phyloP scores from a whole-genome alignment of 2,888 invertebrate species.

The Heliconius ethilla region DNA sequence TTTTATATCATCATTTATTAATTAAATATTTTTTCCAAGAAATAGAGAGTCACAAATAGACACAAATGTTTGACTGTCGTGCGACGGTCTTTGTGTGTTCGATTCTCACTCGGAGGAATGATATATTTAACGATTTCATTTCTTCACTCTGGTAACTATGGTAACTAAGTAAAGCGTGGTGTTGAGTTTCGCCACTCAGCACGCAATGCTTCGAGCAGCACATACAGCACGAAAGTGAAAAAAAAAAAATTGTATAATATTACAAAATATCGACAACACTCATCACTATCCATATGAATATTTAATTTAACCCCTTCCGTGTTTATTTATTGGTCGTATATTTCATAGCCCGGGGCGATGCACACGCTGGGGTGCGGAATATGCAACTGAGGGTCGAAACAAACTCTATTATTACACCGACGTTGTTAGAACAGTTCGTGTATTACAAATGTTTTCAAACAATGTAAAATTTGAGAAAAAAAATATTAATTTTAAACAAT shows the following conservation, averaged over 20 bases:
- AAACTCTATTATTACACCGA: constrained; percentile 23
- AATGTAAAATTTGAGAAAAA: background rate
- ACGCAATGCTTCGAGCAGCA: no score
- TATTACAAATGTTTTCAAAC: constrained; percentile 20
- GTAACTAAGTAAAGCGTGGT: no score
- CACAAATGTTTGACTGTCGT: no score
- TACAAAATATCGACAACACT: constrained; percentile 14
- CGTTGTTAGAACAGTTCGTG: constrained; percentile 9
- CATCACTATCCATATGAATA: constrained; percentile 74
- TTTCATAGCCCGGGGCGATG: constrained; percentile 75
- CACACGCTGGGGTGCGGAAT: constrained; percentile 68
- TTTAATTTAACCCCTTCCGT: constrained; percentile 79
- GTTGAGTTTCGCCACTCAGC: no score
- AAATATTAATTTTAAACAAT: background rate
- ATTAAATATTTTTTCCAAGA: no score
- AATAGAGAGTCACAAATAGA: no score
- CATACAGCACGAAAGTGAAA: background rate
- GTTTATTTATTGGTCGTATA: constrained; percentile 81
- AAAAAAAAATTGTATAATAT: background rate
- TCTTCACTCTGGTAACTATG: no score
- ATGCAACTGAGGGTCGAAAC: constrained; percentile 43
- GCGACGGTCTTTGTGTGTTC: no score
- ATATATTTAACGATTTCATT: no score
- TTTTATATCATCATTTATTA: no score
- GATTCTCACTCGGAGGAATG: no score